Evolutionary conservation across 1,140 invertebrate species (phyloP).

Genomic region (Aphidius gifuensis): DNA sequence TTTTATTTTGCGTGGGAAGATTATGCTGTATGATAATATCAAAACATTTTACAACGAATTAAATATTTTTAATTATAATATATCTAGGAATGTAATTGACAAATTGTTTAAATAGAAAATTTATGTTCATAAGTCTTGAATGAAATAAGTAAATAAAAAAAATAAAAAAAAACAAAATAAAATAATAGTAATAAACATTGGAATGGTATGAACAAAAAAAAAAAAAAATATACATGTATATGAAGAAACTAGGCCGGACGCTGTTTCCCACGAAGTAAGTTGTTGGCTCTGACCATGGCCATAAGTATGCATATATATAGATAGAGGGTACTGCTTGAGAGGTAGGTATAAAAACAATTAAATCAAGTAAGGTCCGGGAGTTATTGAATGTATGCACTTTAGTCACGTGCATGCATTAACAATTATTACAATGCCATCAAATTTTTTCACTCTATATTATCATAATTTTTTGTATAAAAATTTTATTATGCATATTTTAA

Average conservation of each 20-base stretch:
- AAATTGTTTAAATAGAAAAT: not conserved
- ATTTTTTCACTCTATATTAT: not conserved
- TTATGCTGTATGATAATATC: no score
- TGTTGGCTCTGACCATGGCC: slow-evolving; percentile 12
- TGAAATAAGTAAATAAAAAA: not conserved
- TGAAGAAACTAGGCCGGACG: not conserved
- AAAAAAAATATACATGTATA: not conserved
- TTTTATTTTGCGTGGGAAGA: slow-evolving; percentile 10
- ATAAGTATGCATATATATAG: not conserved
- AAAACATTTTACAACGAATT: no score
- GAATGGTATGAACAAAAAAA: not conserved
- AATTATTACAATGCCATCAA: not conserved
- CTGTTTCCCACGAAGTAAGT: slow-evolving; percentile 18
- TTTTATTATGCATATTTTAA: not conserved
- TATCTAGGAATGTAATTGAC: no score
- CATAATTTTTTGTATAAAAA: not conserved
- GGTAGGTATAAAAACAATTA: slow-evolving; percentile 19
- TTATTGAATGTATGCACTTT: slow-evolving; percentile 3
- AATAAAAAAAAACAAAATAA: not conserved
- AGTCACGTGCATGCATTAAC: slow-evolving; percentile 19
- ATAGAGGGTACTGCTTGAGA: not conserved
- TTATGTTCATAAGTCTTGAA: not conserved
- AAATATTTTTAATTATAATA: no score
- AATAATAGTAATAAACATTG: not conserved
- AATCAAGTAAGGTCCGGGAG: slow-evolving; percentile 14